A percentile compares a stretch with the other conserved stretches of the same genome.
These are phyloP conservation scores for Ondatra zibethicus DNA, from an alignment of 2,113 vertebrate species.

Conservation along the genomic window DNA sequence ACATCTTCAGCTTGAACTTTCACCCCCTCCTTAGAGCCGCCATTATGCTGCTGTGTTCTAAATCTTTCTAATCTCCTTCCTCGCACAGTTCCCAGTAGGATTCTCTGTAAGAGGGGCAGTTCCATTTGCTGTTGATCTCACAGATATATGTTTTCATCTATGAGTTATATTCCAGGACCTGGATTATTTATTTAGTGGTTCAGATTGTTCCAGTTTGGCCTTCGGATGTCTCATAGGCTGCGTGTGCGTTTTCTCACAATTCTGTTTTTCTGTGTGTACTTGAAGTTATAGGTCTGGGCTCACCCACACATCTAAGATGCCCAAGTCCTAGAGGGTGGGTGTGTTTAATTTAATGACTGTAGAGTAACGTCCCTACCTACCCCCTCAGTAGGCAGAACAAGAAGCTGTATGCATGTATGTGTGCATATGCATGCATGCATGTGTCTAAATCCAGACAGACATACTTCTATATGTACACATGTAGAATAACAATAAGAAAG, in stretches of 20 bases:
- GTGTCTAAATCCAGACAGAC: neutral
- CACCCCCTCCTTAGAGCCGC: neutral
- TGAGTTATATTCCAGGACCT: neutral
- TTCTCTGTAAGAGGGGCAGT: neutral
- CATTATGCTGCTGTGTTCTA: neutral
- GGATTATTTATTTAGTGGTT: neutral
- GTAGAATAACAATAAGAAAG: neutral
- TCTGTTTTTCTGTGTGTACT: neutral
- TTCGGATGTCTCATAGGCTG: neutral
- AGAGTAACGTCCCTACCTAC: neutral
- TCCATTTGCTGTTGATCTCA: neutral
- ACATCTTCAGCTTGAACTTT: neutral
- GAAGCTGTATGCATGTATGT: neutral
- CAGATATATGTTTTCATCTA: neutral
- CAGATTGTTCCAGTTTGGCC: neutral
- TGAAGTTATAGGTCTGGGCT: neutral
- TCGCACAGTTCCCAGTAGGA: neutral
- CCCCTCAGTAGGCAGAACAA: neutral
- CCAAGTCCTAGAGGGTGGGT: neutral
- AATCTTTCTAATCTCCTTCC: neutral
- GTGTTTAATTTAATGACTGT: neutral
- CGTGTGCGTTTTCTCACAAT: neutral
- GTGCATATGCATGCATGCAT: too few species aligned
- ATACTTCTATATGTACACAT: neutral
- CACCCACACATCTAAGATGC: neutral